Conservation (phyloP, 2,888 invertebrate species). For the Boloria selene region DNA sequence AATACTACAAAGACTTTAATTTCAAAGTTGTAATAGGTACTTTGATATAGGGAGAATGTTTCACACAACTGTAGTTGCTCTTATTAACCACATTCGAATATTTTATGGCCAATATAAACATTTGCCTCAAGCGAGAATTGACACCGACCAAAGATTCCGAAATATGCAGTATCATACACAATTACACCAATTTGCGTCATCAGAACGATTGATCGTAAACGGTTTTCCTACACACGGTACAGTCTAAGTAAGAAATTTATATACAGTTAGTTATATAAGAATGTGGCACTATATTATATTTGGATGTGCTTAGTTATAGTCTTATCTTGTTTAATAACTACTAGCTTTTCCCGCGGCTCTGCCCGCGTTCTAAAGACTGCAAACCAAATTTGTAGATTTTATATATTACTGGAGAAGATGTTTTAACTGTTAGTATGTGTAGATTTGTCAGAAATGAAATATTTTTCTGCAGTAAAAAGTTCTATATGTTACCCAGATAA, state of each 20-base stretch:
- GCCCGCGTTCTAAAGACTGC: no score
- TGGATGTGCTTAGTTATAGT: no score
- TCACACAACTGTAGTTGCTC: no score
- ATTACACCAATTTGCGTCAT: slow-evolving; percentile 11
- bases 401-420: no score
- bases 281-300: not conserved
- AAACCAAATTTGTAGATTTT: no score
- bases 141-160: not conserved
- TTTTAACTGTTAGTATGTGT: no score
- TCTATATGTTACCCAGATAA: no score
- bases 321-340: no score
- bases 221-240: not conserved
- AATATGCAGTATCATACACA: slow-evolving; percentile 8
- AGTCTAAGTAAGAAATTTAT: not conserved
- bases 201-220: slow-evolving; percentile 4
- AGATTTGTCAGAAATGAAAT: no score
- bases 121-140: not conserved
- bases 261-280: slow-evolving; percentile 7
- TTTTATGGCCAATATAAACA: not conserved
- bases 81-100: not conserved
- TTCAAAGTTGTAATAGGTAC: slow-evolving; percentile 6
- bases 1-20: not conserved
- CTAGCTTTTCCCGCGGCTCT: no score
- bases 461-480: no score
- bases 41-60: no score